Evolutionary conservation across 2,888 invertebrate species (phyloP).

Genomic region (Lepidochitona cinerea): DNA sequence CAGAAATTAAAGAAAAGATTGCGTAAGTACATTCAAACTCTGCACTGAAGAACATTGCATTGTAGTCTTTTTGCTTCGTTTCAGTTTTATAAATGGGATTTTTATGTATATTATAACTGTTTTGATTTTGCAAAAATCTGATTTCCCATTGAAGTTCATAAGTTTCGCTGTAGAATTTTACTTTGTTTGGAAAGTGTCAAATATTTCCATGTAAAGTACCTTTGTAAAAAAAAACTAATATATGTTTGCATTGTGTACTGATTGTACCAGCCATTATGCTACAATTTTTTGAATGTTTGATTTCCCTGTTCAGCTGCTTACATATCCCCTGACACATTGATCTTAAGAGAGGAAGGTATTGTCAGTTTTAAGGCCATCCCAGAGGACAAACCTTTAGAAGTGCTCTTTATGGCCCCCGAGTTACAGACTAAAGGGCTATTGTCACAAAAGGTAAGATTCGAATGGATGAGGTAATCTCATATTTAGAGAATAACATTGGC

Average conservation of each 20-base stretch:
- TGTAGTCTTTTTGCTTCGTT: not conserved
- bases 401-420: constrained; percentile 65
- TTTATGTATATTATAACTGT: no score
- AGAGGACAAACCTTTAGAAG: constrained; percentile 60
- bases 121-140: no score
- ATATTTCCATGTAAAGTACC: no score
- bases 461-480: no score
- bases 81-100: not conserved
- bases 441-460: constrained; percentile 55
- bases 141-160: no score
- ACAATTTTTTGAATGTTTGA: not conserved
- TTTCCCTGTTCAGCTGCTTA: constrained; percentile 51
- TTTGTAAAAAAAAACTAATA: no score
- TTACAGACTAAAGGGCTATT: constrained; percentile 59
- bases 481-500: no score
- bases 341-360: constrained; percentile 55
- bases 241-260: no score
- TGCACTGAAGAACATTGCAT: no score
- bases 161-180: no score
- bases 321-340: constrained; percentile 61
- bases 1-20: constrained; percentile 56
- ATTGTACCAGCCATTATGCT: not conserved
- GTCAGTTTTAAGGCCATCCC: constrained; percentile 58
- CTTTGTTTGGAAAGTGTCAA: no score
- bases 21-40: constrained; percentile 49